phyloP scores from a whole-genome alignment of 2,113 vertebrate species.

The Leucosticte australis region DNA sequence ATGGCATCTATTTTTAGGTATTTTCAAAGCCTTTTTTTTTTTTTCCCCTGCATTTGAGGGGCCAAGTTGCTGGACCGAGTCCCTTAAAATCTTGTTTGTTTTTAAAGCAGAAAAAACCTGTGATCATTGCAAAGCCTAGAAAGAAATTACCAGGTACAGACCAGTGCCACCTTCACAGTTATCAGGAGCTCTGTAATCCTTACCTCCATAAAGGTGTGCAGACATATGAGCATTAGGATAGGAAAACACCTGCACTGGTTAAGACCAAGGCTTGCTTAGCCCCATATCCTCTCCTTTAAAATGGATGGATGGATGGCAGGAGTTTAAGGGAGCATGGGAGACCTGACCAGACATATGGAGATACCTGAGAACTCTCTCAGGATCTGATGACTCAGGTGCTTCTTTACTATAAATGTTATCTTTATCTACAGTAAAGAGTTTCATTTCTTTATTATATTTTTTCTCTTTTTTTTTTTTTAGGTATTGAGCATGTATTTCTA shows the following conservation, averaged over 20 bases:
- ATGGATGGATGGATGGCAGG: rapidly evolving
- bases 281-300: neutral
- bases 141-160: neutral
- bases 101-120: neutral
- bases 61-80: neutral
- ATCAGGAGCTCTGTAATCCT: neutral
- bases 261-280: neutral
- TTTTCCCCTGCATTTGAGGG: neutral
- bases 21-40: neutral
- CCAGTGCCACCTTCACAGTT: neutral
- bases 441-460: neutral
- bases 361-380: neutral
- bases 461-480: neutral
- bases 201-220: neutral
- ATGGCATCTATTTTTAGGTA: neutral
- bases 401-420: neutral
- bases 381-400: neutral
- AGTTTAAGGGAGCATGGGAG: neutral
- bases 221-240: neutral
- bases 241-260: neutral
- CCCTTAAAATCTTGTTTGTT: neutral
- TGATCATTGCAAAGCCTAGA: neutral
- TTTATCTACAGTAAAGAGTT: neutral
- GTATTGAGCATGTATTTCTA: neutral
- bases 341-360: neutral